Evolutionary conservation across 2,113 vertebrate genomes (phyloP).

Genomic region (Hypanus sabinus): DNA sequence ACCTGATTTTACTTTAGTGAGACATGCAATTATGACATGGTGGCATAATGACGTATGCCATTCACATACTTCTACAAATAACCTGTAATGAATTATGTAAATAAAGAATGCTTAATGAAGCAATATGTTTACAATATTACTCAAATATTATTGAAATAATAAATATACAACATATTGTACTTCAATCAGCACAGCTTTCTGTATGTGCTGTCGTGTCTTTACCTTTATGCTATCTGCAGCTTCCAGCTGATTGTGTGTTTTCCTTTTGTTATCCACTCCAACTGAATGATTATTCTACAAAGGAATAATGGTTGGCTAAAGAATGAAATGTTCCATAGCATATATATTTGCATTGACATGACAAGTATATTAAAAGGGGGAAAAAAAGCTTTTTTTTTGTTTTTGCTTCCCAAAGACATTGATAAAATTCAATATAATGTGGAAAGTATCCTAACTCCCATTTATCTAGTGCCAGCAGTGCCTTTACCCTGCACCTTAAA

Average conservation of each 20-base stretch:
- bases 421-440: constrained; percentile 20
- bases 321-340: not conserved
- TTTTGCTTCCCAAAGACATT: not conserved
- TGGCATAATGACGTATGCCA: too few species aligned
- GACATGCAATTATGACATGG: too few species aligned
- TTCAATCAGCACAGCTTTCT: not conserved
- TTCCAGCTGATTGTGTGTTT: not conserved
- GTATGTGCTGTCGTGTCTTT: not conserved
- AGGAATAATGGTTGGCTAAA: not conserved
- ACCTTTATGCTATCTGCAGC: not conserved
- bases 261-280: not conserved
- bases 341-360: not conserved
- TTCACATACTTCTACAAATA: too few species aligned
- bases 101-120: too few species aligned
- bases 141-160: too few species aligned
- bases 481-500: constrained; percentile 29
- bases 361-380: not conserved
- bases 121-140: too few species aligned
- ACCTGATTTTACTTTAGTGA: too few species aligned
- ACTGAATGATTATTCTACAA: not conserved
- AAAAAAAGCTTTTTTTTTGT: not conserved
- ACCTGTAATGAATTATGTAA: too few species aligned
- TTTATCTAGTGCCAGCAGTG: not conserved
- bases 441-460: not conserved
- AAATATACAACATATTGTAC: not conserved